A percentile compares a stretch with the other conserved stretches of the same genome.
phyloP scores from a whole-genome alignment of 64 coral and sea anemone genomes.

The Montipora cactus region DNA sequence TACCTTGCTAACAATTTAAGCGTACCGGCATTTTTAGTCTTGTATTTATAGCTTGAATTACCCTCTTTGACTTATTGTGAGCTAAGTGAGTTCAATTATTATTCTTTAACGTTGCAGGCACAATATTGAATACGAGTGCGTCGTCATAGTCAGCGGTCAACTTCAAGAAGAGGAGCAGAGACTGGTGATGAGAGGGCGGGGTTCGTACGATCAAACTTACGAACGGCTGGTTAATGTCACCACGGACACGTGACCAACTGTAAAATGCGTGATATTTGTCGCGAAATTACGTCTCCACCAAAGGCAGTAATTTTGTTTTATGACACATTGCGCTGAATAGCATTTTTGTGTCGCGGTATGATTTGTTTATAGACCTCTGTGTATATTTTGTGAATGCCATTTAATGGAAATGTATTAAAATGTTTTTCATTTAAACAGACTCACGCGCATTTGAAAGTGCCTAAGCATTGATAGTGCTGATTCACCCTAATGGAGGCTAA shows the following conservation, averaged over 20 bases:
- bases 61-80: neutral
- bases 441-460: too few species aligned
- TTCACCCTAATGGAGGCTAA: too few species aligned
- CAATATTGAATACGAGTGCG: conserved; percentile 91
- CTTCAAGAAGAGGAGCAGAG: conserved; percentile 84
- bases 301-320: neutral
- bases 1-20: too few species aligned
- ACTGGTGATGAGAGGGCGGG: conserved; percentile 77
- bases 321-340: neutral
- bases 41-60: too few species aligned
- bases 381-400: too few species aligned
- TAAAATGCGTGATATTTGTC: neutral
- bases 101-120: conserved; percentile 46
- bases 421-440: too few species aligned
- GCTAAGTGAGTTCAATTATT: neutral
- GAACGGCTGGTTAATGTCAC: conserved; percentile 87
- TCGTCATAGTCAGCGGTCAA: conserved; percentile 71
- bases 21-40: too few species aligned
- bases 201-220: conserved; percentile 82
- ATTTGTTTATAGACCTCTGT: too few species aligned
- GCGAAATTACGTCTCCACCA: neutral
- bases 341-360: neutral
- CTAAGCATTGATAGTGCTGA: too few species aligned
- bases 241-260: conserved; percentile 59
- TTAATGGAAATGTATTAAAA: too few species aligned